phyloP scores from a whole-genome alignment of 2,113 vertebrate genomes.

The Cheirogaleus medius region DNA sequence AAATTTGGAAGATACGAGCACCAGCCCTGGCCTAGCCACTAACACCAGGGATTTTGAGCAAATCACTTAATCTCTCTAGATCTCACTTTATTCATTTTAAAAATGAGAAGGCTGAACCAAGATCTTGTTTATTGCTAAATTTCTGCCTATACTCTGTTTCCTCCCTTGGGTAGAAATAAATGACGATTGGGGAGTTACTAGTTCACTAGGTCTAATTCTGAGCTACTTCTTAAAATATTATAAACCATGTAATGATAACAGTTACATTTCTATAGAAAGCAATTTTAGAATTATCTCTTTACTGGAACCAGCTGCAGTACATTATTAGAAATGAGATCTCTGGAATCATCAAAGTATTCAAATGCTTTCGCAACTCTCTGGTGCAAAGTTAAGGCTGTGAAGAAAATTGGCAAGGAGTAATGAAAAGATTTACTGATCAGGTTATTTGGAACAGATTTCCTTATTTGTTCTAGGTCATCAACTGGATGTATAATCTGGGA shows the following conservation, averaged over 20 bases:
- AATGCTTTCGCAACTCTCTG: constrained; percentile 60
- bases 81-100: constrained; percentile 37
- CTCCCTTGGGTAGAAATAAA: background rate
- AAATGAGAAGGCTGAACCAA: constrained; percentile 14
- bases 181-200: background rate
- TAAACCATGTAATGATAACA: background rate
- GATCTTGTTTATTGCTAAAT: constrained; percentile 10
- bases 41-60: background rate
- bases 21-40: background rate
- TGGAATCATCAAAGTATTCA: constrained; percentile 49
- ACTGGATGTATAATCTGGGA: background rate
- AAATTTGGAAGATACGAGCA: constrained; percentile 36
- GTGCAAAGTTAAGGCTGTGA: constrained; percentile 40
- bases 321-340: background rate
- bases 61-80: constrained; percentile 13
- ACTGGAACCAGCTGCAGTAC: background rate
- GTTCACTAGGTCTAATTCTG: background rate
- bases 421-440: constrained; percentile 41
- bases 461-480: constrained; percentile 48
- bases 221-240: constrained; percentile 29
- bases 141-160: constrained; percentile 21
- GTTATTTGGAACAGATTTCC: constrained; percentile 17
- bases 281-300: background rate
- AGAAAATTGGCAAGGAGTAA: constrained; percentile 53
- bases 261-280: background rate